phyloP scores from a whole-genome alignment of 2,888 invertebrate species.

The Ichneumoninae sp. region DNA sequence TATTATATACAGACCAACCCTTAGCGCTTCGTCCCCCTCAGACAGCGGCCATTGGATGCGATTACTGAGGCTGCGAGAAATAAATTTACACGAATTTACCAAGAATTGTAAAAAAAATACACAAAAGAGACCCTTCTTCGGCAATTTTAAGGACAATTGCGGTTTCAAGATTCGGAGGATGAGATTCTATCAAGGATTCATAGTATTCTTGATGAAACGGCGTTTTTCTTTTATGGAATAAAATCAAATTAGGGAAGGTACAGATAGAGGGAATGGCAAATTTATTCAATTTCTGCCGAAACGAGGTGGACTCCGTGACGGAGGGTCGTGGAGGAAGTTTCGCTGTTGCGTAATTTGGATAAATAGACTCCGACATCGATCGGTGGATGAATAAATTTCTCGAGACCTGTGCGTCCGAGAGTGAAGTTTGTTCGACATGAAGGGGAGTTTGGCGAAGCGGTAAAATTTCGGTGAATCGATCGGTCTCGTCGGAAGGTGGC shows the following conservation, averaged over 20 bases:
- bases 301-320: conserved; percentile 31
- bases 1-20: conserved; percentile 10
- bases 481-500: conserved; percentile 28
- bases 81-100: not conserved
- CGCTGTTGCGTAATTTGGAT: conserved; percentile 35
- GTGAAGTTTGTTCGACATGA: conserved; percentile 7
- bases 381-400: conserved; percentile 53
- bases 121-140: not conserved
- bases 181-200: not conserved
- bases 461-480: conserved; percentile 53
- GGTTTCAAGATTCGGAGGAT: not conserved
- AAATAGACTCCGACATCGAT: conserved; percentile 49
- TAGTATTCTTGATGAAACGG: not conserved
- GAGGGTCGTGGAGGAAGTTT: conserved; percentile 30
- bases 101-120: not conserved
- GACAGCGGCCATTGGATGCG: not conserved
- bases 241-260: not conserved
- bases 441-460: conserved; percentile 9
- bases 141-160: not conserved
- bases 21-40: not conserved
- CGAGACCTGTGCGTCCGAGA: conserved; percentile 9
- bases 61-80: conserved; percentile 44
- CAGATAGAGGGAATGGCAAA: not conserved
- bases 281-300: not conserved
- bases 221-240: not conserved